phyloP scores from a whole-genome alignment of 1,140 invertebrate species.

The Hesperophylax magnus region DNA sequence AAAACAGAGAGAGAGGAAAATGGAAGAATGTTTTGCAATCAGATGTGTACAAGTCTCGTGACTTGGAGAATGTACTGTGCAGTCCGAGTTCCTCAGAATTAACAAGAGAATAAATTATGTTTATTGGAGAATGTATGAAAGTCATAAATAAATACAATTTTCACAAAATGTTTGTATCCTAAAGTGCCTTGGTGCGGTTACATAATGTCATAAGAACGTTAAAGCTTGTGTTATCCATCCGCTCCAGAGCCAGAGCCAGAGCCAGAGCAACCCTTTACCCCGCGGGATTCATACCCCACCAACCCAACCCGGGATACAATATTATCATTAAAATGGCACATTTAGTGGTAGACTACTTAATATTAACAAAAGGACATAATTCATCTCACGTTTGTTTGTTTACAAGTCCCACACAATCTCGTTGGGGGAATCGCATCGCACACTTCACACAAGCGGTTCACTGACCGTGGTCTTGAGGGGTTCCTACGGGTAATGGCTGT shows the following conservation, averaged over 20 bases:
- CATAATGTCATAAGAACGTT: slow-evolving; percentile 58
- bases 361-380: slow-evolving; percentile 39
- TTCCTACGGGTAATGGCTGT: neutral
- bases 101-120: slow-evolving; percentile 5
- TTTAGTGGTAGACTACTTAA: slow-evolving; percentile 56
- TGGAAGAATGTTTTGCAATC: slow-evolving; percentile 18
- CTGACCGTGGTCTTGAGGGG: neutral
- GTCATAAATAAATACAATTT: slow-evolving; percentile 14
- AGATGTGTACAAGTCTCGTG: neutral
- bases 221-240: slow-evolving; percentile 57
- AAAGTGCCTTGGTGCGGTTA: slow-evolving; percentile 58
- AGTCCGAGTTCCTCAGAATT: too few relatives aligned
- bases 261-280: slow-evolving; percentile 10
- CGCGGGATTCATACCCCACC: neutral
- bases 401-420: neutral
- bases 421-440: neutral
- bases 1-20: slow-evolving; percentile 8
- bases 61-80: neutral
- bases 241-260: slow-evolving; percentile 11
- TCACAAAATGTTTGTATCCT: slow-evolving; percentile 48
- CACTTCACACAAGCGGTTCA: neutral
- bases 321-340: slow-evolving; percentile 58
- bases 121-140: slow-evolving; percentile 20
- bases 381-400: slow-evolving; percentile 23
- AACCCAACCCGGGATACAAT: slow-evolving; percentile 34